phyloP scores from a whole-genome alignment of 2,797 vertebrate genomes.

The Agapornis canus region DNA sequence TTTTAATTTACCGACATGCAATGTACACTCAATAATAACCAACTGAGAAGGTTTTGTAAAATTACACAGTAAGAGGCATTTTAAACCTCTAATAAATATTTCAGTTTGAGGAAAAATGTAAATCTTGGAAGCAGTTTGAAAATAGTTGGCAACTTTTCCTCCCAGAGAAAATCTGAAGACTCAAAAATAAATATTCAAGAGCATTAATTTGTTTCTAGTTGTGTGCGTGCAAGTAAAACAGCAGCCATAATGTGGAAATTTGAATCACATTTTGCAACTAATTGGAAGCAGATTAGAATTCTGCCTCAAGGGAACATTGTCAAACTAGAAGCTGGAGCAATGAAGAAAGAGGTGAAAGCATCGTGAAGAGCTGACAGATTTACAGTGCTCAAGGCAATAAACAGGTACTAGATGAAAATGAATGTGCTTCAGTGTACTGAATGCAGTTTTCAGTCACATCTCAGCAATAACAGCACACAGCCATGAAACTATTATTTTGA shows the following conservation, averaged over 20 bases:
- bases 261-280: slow-evolving; percentile 86
- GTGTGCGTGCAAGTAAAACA: slow-evolving; percentile 81
- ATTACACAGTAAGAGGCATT: not conserved
- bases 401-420: slow-evolving; percentile 77
- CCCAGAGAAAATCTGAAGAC: slow-evolving; percentile 62
- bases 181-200: slow-evolving; percentile 80
- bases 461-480: slow-evolving; percentile 67
- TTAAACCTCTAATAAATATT: not conserved
- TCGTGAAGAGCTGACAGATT: slow-evolving; percentile 84
- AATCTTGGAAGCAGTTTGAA: slow-evolving; percentile 52
- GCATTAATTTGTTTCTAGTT: slow-evolving; percentile 82
- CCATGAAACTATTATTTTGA: slow-evolving; percentile 74
- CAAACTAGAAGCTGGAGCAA: slow-evolving; percentile 84
- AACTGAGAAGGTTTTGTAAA: not conserved
- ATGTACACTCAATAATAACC: not conserved
- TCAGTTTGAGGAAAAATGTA: not conserved
- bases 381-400: slow-evolving; percentile 83
- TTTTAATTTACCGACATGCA: not conserved
- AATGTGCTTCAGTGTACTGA: slow-evolving; percentile 73
- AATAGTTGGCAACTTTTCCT: slow-evolving; percentile 64
- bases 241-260: slow-evolving; percentile 84
- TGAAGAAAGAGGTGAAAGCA: slow-evolving; percentile 84
- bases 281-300: slow-evolving; percentile 88
- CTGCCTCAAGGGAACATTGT: slow-evolving; percentile 84
- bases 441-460: slow-evolving; percentile 71